phyloP scores from a whole-genome alignment of 1,140 invertebrate genomes.

The Varroa destructor region DNA sequence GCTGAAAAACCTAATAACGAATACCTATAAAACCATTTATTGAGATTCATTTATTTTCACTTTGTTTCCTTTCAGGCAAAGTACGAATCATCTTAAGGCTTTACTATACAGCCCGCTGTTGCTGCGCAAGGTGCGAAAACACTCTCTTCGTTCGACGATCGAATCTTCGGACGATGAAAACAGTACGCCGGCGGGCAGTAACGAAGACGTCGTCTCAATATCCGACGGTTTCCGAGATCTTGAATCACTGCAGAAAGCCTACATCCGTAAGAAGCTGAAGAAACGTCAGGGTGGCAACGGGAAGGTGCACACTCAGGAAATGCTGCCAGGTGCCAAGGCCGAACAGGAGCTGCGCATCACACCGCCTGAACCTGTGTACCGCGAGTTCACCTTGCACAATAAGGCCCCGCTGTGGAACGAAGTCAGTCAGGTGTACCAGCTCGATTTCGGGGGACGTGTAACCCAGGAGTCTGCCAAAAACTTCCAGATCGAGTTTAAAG shows the following conservation, averaged over 20 bases:
- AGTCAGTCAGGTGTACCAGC: slow-evolving; percentile 93
- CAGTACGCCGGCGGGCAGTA: slow-evolving; percentile 30
- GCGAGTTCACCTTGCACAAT: slow-evolving; percentile 90
- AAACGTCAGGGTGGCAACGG: slow-evolving; percentile 33
- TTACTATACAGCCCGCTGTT: slow-evolving; percentile 37
- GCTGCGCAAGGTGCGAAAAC: slow-evolving; percentile 35
- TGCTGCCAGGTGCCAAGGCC: slow-evolving; percentile 29
- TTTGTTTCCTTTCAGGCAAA: slow-evolving; percentile 1
- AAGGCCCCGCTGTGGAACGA: slow-evolving; percentile 99
- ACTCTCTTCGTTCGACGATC: slow-evolving; percentile 39
- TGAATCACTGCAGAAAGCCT: slow-evolving; percentile 86
- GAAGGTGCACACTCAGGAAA: slow-evolving; percentile 29
- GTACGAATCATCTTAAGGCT: slow-evolving; percentile 31
- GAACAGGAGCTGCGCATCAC: slow-evolving; percentile 40
- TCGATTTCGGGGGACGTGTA: slow-evolving; percentile 96
- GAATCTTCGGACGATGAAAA: slow-evolving; percentile 76
- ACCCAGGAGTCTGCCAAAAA: slow-evolving; percentile 99
- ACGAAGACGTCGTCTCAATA: slow-evolving; percentile 30
- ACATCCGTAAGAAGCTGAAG: slow-evolving; percentile 55
- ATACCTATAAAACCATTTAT: background rate
- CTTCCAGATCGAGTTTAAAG: slow-evolving; percentile 95
- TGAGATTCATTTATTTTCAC: background rate
- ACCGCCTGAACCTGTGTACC: slow-evolving; percentile 41
- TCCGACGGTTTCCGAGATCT: slow-evolving; percentile 64
- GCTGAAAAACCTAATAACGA: slow-evolving; percentile 1